Conservation (phyloP, 2,113 vertebrate genomes). For the Brachirus orientalis region DNA sequence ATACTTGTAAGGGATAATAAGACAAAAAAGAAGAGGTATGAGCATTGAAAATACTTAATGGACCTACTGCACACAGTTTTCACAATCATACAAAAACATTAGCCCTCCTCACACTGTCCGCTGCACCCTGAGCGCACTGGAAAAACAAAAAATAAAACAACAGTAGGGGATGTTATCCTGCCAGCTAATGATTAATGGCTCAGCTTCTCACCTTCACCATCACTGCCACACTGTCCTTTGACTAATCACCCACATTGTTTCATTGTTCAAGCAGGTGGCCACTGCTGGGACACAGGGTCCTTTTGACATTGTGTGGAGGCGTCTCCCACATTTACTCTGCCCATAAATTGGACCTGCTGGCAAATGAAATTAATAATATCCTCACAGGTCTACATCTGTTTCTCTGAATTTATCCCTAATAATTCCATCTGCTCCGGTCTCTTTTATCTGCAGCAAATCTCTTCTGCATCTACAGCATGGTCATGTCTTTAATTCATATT, state of each 20-base stretch:
- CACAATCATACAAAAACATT: constrained; percentile 60
- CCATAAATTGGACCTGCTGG: constrained; percentile 23
- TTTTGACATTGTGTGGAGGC: constrained; percentile 23
- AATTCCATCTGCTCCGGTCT: constrained; percentile 38
- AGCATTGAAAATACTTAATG: constrained; percentile 66
- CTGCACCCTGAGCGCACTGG: constrained; percentile 20
- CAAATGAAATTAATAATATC: not conserved
- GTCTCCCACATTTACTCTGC: constrained; percentile 8
- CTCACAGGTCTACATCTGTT: not conserved
- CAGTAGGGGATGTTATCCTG: constrained; percentile 30
- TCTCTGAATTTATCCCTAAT: constrained; percentile 40
- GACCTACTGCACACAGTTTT: constrained; percentile 67
- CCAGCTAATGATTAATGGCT: constrained; percentile 63
- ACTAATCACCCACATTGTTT: constrained; percentile 27
- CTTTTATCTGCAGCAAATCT: constrained; percentile 40
- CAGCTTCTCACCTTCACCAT: constrained; percentile 58
- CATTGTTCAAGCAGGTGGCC: constrained; percentile 33
- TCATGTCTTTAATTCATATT: not conserved
- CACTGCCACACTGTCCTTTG: constrained; percentile 6
- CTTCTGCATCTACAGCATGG: constrained; percentile 9
- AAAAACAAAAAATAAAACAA: not conserved
- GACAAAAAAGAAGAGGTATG: constrained; percentile 56
- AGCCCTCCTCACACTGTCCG: constrained; percentile 12
- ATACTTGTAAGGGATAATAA: constrained; percentile 72
- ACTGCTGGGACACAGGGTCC: constrained; percentile 22